Conservation (phyloP, 1,140 invertebrate genomes). For the Aphelenchoides avenae region DNA sequence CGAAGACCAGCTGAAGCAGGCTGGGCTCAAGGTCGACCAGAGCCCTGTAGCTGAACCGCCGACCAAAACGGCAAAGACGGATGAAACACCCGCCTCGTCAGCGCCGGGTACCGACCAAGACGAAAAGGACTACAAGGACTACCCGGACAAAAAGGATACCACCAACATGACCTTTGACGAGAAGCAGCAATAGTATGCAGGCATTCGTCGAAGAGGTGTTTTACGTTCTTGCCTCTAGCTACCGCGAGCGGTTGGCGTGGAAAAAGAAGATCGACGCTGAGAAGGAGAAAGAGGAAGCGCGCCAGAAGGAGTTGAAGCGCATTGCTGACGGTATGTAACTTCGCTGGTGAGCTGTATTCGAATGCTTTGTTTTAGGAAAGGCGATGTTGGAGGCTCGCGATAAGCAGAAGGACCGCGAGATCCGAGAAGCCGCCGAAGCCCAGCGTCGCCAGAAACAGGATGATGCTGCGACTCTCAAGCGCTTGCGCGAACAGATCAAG, state of each 20-base stretch:
- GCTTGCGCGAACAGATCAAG: constrained; percentile 23
- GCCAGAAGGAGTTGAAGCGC: constrained; percentile 24
- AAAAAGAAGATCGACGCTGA: constrained; percentile 19
- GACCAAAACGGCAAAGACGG: background rate
- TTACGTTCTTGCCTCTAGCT: constrained; percentile 19
- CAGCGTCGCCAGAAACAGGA: constrained; percentile 27
- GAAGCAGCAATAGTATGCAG: constrained; percentile 13
- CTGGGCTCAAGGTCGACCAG: background rate
- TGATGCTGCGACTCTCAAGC: constrained; percentile 19
- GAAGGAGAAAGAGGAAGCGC: constrained; percentile 28
- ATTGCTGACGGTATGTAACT: constrained; percentile 19
- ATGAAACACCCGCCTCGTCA: background rate
- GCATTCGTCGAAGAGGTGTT: constrained; percentile 2
- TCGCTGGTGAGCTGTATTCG: too few relatives aligned
- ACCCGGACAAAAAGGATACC: background rate
- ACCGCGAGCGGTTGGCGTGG: constrained; percentile 22
- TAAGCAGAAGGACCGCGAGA: constrained; percentile 25
- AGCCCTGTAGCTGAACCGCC: background rate
- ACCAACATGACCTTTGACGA: background rate
- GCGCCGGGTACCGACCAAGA: background rate
- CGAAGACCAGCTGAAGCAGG: constrained; percentile 20
- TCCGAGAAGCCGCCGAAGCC: constrained; percentile 20
- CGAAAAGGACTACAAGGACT: constrained; percentile 8
- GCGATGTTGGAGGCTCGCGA: constrained; percentile 15
- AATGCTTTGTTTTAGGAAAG: constrained; percentile 30